Base-by-base conservation (phyloP, 2,888 invertebrate genomes). In the Buathra laborator region DNA sequence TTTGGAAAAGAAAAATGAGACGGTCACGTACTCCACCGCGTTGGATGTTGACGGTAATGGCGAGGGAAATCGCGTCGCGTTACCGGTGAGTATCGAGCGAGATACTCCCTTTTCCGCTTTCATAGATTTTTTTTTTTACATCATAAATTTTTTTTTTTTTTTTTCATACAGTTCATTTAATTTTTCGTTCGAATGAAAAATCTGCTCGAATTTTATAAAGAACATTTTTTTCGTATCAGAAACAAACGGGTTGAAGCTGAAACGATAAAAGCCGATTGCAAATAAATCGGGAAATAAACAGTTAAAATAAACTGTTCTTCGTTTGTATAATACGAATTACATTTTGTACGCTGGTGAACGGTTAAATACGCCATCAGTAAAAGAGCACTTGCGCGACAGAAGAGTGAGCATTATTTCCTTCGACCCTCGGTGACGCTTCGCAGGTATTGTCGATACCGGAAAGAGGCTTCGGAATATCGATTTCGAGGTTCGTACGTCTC, bases 1-100 rank as follows among this genome's bases (percentile, higher is more conserved):
- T 80, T 82, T 79, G 56, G 79, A 71, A 51, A 64, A 64, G 64
- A 64, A 62, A 82, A 82, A 82, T 59, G 76, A 76, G 82, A 85
- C 82, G 75, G 82, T 85, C 82, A 85, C 85, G 85, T 82, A 84
- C 75, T 79, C 66, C 14, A 32, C 77, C 71, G 80, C 83, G 82
- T 74, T 37, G 83, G 80, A 85, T 83, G 85, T 81, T 81, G 85
- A 83, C 74, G 81, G 80, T 85, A 81, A 86, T 85, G 85, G 87
- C 81, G 83, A 83, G 81, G 82, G 75, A 79, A 85, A 87, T 87
- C 81, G 83, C 84, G 72, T 72, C 80, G 83, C 81, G 81, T 81
- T 76, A 70, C 56, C 53, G 70, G 64, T 32, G 79, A 76, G 71
- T 82, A 85, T 85, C 85, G 85, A 79, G 51, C 79, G 53, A 53